Conservation (phyloP, 2,888 invertebrate genomes). For the Myopa testacea region DNA sequence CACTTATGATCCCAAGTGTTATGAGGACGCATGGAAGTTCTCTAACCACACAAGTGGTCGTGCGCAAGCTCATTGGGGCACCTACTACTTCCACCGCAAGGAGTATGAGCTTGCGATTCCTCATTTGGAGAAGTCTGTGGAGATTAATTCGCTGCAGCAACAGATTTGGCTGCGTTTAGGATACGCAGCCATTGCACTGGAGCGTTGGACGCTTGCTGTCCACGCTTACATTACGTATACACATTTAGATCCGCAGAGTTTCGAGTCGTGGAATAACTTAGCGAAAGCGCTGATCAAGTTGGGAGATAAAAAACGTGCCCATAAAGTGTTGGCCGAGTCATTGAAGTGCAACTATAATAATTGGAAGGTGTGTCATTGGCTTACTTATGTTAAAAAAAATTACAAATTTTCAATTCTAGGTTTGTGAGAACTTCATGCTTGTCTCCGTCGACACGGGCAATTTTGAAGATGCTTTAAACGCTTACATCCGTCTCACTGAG, state of each 20-base stretch:
- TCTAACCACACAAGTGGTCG: slow-evolving; percentile 84
- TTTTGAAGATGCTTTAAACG: slow-evolving; percentile 85
- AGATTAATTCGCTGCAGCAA: slow-evolving; percentile 89
- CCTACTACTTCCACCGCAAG: slow-evolving; percentile 79
- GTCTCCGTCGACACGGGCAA: slow-evolving; percentile 89
- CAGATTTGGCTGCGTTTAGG: slow-evolving; percentile 88
- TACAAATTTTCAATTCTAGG: slow-evolving; percentile 45
- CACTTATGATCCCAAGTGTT: slow-evolving; percentile 80
- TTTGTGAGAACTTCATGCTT: slow-evolving; percentile 94
- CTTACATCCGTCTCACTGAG: slow-evolving; percentile 88
- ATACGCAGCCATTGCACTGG: slow-evolving; percentile 82
- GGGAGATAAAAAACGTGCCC: slow-evolving; percentile 87
- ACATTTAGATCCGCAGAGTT: slow-evolving; percentile 86
- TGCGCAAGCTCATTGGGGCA: slow-evolving; percentile 91
- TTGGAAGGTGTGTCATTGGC: slow-evolving; percentile 73
- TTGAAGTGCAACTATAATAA: slow-evolving; percentile 92
- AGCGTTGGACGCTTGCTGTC: slow-evolving; percentile 86
- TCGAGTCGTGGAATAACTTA: slow-evolving; percentile 98
- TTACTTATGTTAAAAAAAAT: not conserved
- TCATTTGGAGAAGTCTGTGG: slow-evolving; percentile 84
- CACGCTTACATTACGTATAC: slow-evolving; percentile 89
- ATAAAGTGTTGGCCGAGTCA: slow-evolving; percentile 87
- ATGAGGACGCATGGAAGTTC: slow-evolving; percentile 91
- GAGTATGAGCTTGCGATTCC: slow-evolving; percentile 83
- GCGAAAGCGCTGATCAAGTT: slow-evolving; percentile 92